Conservation (phyloP, 2,113 vertebrate species). For the Cyprinus carpio region DNA sequence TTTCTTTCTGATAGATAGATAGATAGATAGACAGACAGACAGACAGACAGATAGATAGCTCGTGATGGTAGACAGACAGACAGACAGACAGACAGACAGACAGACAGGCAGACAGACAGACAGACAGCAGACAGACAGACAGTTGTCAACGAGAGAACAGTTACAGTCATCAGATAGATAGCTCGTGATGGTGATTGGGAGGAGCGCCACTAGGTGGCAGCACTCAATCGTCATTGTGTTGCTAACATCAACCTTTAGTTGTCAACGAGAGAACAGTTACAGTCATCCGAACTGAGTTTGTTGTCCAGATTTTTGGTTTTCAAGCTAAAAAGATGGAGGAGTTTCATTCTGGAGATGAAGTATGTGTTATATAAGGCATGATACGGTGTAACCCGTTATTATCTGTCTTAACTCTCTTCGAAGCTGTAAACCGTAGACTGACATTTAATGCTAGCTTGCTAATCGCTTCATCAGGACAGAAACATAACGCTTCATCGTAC, state of each 20-base stretch:
- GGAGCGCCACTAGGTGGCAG: conserved; percentile 31
- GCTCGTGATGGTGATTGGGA: neutral
- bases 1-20: too few species aligned
- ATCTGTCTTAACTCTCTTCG: neutral
- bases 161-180: too few species aligned
- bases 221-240: neutral
- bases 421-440: neutral
- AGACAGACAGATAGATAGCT: too few species aligned
- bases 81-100: too few species aligned
- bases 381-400: neutral
- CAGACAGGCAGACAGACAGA: too few species aligned
- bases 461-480: neutral
- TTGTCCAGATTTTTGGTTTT: neutral
- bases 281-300: neutral
- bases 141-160: too few species aligned
- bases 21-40: neutral
- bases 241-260: neutral
- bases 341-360: conserved; percentile 69
- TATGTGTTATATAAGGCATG: conserved; percentile 42
- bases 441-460: conserved; percentile 16
- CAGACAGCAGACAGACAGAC: too few species aligned
- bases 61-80: too few species aligned
- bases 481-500: neutral
- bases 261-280: conserved; percentile 23
- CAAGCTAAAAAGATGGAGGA: conserved; percentile 68